Evolutionary conservation across 2,888 invertebrate genomes (phyloP), one percentile per base, ranked within the genome.

Genomic region (Dynastes grantii): DNA sequence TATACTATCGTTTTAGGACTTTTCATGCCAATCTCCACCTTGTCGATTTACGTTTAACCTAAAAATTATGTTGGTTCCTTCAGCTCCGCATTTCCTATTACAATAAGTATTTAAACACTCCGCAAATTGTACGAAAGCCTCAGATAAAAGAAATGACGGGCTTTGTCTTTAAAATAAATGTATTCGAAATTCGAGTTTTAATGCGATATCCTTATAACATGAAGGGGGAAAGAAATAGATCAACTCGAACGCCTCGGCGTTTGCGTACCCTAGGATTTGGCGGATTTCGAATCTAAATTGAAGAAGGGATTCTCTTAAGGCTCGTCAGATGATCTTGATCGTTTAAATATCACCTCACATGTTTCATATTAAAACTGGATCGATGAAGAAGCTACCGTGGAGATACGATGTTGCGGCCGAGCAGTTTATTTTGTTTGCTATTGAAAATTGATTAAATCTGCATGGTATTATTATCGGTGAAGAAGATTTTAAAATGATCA

Each of bases 211-310:
- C 45, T 45, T 67, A 67, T 9, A 67, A 58, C 6, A 22, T 5
- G 55, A 9, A n/a, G 55, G 8, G 65, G 65, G 45, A 67, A 40
- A 67, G 65, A 67, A 37, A 67, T 67, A 67, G 65, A 67, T 67
- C 65, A 40, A 45, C 65, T 67, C 45, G 45, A 68, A 51, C 49
- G 13, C 51, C 22, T 11, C 51, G 53, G 51, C 49, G 84, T 85
- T 83, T 84, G 84, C 85, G 84, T 85, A 85, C 84, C 84, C 79
- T 80, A 84, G 85, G 85, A 85, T 85, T 85, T 85, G 84, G 84
- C 81, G 86, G 85, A 86, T 86, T 85, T 86, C 85, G 84, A 85
- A 83, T 85, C 85, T 85, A 86, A 86, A 87, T 87, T 87, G 87
- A 87, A 87, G 85, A 85, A 84, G 86, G 85, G 86, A 87, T 86